These are phyloP conservation scores for Chelon labrosus DNA, from an alignment of 2,797 vertebrate species.

Conservation along the genomic window DNA sequence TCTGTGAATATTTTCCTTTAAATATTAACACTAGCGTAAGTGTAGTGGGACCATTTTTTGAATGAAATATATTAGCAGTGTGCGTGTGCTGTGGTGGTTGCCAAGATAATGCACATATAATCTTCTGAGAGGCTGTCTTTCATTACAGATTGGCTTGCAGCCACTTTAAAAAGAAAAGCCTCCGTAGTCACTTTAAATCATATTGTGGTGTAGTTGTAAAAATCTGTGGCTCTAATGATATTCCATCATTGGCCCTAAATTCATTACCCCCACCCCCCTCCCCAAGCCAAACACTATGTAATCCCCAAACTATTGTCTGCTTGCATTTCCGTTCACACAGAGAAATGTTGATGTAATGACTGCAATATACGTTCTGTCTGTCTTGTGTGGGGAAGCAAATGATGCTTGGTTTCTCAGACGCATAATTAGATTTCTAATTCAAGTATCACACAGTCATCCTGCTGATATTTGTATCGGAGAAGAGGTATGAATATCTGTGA, in stretches of 20 bases:
- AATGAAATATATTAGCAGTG: constrained; percentile 23
- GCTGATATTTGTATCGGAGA: background rate
- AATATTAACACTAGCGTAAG: constrained; percentile 9
- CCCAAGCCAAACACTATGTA: constrained; percentile 33
- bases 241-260: constrained; percentile 56
- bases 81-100: constrained; percentile 28
- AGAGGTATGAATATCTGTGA: background rate
- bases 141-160: constrained; percentile 57
- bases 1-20: background rate
- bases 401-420: constrained; percentile 9
- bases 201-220: constrained; percentile 41
- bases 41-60: background rate
- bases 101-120: constrained; percentile 43
- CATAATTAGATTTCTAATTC: background rate
- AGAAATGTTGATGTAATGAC: constrained; percentile 18
- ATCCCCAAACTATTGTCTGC: constrained; percentile 44
- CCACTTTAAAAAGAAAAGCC: constrained; percentile 47
- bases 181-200: constrained; percentile 61
- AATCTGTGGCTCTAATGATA: constrained; percentile 55
- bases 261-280: constrained; percentile 16
- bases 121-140: constrained; percentile 59
- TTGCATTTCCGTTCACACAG: constrained; percentile 23
- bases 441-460: constrained; percentile 7
- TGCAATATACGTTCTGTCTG: constrained; percentile 20
- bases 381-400: background rate